Evolutionary conservation across 2,113 vertebrate genomes (phyloP).

Genomic region (Pleuronectes platessa): DNA sequence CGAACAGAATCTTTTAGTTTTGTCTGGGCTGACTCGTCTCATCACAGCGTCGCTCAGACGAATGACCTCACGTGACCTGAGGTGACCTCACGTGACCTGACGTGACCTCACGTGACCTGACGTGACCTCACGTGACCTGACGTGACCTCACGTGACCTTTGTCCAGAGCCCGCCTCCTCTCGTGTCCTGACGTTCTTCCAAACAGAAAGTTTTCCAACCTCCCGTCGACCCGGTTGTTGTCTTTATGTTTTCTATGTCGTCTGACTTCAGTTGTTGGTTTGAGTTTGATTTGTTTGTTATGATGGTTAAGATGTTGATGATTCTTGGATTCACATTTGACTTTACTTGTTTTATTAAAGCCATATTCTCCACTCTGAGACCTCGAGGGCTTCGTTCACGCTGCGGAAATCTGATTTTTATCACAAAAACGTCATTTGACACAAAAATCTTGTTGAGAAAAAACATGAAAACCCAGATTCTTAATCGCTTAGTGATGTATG

Average conservation of each 20-base stretch:
- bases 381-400: slow-evolving; percentile 15
- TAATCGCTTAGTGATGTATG: neutral
- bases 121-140: slow-evolving; percentile 40
- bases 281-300: slow-evolving; percentile 43
- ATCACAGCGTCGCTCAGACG: no score
- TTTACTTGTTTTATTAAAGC: slow-evolving; percentile 72
- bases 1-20: neutral
- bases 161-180: slow-evolving; percentile 73
- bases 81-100: no score
- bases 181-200: slow-evolving; percentile 87
- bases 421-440: neutral
- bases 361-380: slow-evolving; percentile 77
- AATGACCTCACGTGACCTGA: no score
- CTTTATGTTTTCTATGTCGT: slow-evolving; percentile 76
- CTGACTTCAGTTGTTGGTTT: slow-evolving; percentile 60
- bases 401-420: slow-evolving; percentile 42
- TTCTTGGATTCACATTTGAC: slow-evolving; percentile 81
- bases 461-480: slow-evolving; percentile 24
- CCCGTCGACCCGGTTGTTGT: slow-evolving; percentile 88
- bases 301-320: slow-evolving; percentile 9
- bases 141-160: slow-evolving; percentile 43
- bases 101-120: neutral
- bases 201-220: slow-evolving; percentile 87
- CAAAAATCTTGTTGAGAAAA: neutral
- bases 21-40: neutral